Evolutionary conservation across 92 coral and sea anemone species (phyloP).

Genomic region (Palythoa grandis): DNA sequence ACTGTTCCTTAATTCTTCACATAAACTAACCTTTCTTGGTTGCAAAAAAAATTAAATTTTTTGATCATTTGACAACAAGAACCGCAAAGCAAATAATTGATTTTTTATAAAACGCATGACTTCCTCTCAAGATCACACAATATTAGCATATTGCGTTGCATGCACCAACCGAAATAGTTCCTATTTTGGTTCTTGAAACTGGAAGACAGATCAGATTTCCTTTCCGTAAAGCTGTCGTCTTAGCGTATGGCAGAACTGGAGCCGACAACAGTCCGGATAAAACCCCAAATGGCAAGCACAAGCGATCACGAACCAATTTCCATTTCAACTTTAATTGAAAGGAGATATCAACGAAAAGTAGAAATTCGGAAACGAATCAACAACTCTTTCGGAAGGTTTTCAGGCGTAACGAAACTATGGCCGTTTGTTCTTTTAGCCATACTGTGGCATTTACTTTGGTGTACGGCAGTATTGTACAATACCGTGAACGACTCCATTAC

Average conservation of each 20-base stretch:
- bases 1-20: not conserved
- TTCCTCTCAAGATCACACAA: not conserved
- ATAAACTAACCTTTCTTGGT: not conserved
- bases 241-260: not conserved
- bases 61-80: not conserved
- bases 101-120: not conserved
- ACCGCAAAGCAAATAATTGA: not conserved
- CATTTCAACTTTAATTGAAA: slow-evolving; percentile 18
- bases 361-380: not conserved
- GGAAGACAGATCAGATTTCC: not conserved
- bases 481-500: slow-evolving; percentile 34
- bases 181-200: not conserved
- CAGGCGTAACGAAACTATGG: slow-evolving; percentile 13
- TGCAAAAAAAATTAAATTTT: not conserved
- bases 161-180: not conserved
- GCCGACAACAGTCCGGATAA: not conserved
- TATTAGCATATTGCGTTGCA: slow-evolving; percentile 11
- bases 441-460: slow-evolving; percentile 27
- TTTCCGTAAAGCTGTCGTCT: not conserved
- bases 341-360: not conserved
- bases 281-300: not conserved
- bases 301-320: not conserved
- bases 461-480: slow-evolving; percentile 4
- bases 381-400: not conserved
- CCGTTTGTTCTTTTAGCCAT: slow-evolving; percentile 6